Percentiles rank a stretch among this genome's conserved stretches.
Conservation (phyloP, 1,140 invertebrate genomes). For the Acyrthosiphon pisum region DNA sequence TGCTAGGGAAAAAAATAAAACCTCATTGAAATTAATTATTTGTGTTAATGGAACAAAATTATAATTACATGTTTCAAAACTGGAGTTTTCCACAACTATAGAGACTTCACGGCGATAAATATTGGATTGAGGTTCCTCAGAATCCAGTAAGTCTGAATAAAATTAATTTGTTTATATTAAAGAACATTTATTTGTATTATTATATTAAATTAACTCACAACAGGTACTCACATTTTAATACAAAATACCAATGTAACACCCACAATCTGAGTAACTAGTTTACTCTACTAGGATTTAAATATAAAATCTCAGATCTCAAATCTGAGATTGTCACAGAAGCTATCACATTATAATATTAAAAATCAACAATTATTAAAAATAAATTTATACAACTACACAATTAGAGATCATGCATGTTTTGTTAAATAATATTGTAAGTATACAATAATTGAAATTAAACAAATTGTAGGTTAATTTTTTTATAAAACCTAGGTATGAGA, state of each 20-base stretch:
- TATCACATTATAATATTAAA: too few relatives aligned
- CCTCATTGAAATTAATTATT: background rate
- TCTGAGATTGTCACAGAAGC: background rate
- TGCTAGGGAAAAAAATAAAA: background rate
- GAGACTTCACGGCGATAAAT: background rate
- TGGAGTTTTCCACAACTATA: background rate
- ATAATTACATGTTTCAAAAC: constrained; percentile 16
- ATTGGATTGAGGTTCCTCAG: background rate
- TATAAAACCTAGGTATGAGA: too few relatives aligned
- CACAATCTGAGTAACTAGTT: background rate
- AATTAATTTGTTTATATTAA: background rate
- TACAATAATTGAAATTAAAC: too few relatives aligned
- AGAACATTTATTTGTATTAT: background rate
- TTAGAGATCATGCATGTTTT: too few relatives aligned
- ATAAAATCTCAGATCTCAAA: background rate
- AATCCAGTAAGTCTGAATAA: background rate
- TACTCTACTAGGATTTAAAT: background rate
- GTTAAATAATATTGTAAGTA: too few relatives aligned
- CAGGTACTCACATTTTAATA: background rate
- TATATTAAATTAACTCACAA: background rate
- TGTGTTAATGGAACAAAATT: background rate
- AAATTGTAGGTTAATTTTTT: too few relatives aligned
- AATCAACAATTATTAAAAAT: too few relatives aligned
- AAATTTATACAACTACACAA: too few relatives aligned
- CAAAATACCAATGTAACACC: background rate